Evolutionary conservation across 1,140 invertebrate genomes (phyloP), one percentile per base, ranked within the genome.

Genomic region (Gryllus bimaculatus): DNA sequence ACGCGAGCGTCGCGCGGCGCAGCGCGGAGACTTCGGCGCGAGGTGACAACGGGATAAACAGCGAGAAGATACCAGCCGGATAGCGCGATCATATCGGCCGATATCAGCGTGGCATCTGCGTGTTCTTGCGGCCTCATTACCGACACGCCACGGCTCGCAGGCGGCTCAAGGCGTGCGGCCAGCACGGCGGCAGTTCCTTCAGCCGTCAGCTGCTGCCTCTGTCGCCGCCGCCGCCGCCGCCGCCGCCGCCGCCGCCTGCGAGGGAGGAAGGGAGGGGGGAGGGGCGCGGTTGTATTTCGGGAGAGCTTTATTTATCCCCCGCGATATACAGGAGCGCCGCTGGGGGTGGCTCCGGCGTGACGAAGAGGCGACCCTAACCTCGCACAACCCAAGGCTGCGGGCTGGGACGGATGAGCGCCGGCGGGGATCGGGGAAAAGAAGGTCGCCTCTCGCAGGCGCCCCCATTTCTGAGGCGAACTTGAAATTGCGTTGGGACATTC

Each of bases 241-340:
- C 49, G 8, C 49, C 49, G 8, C 18, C 54, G 2, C 18, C 54
- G 54, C 54, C 54, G 54, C 10, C 54, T 66, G 54, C 10, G 10
- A 13, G 54, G 10, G 54, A 66, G 18, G 2, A 7, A 10, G 54
- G 2, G 54, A 66, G 10, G 10, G 54, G 18, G 10, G 54, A 13
- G 54, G 10, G 10, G 54, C 18, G 10, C 10, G 54, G 54, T 66
- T 66, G 54, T 66, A 66, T 66, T 66, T 66, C 54, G 54, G 54
- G 54, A 66, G 54, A 66, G 54, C 54, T 66, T 66, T 66, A 66
- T 66, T 66, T 66, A 66, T 66, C 54, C 54, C 18, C 54, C 54
- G 26, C 54, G 54, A 66, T 66, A 66, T 66, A 66, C 54, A 66
- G 54, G 26, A 10, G 54, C 54, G 54, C 54, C 18, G 54, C 54